Evolutionary conservation across 2,888 invertebrate species (phyloP), one percentile per base, ranked within the genome.

Genomic region (Oxyscelio sp.): DNA sequence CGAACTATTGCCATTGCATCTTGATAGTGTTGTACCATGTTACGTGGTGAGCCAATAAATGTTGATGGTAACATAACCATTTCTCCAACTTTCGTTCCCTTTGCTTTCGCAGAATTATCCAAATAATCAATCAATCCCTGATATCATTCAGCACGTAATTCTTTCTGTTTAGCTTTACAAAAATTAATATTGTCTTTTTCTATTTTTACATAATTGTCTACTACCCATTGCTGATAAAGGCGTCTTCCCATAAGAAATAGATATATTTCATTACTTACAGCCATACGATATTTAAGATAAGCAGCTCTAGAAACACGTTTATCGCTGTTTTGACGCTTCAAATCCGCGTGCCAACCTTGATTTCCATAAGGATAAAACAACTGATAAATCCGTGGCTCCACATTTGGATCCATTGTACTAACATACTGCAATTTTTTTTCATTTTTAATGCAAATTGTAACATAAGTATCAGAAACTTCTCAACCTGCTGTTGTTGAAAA

Each of bases 41-140:
- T n/a, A n/a, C n/a, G n/a, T n/a, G n/a, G n/a, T n/a, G n/a, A n/a
- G n/a, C n/a, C n/a, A n/a, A n/a, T n/a, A n/a, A n/a, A n/a, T n/a
- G n/a, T n/a, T n/a, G n/a, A n/a, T 38, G 93, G 92, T 27, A 94
- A 85, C 61, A 93, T 91, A 19, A 80, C 48, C 13, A 34, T 65
- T 43, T 31, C 40, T 31, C 81, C 83, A 68, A 73, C 52, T 48
- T 17, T 58, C 52, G 63, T 75, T 21, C 27, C 27, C 34, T 71
- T 66, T 66, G 66, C 40, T 5, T 75, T 54, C 38, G 38, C 24
- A 31, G 83, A 73, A 54, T 68, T 86, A 4, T 85, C 78, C 1
- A 38, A 19, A 54, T 85, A 82, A 45, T 31, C 24, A 52, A n/a
- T n/a, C n/a, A n/a, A n/a, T n/a, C n/a, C n/a, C n/a, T n/a, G n/a